phyloP scores from a whole-genome alignment of 2,113 vertebrate species.

The Gnathonemus longibarbis region DNA sequence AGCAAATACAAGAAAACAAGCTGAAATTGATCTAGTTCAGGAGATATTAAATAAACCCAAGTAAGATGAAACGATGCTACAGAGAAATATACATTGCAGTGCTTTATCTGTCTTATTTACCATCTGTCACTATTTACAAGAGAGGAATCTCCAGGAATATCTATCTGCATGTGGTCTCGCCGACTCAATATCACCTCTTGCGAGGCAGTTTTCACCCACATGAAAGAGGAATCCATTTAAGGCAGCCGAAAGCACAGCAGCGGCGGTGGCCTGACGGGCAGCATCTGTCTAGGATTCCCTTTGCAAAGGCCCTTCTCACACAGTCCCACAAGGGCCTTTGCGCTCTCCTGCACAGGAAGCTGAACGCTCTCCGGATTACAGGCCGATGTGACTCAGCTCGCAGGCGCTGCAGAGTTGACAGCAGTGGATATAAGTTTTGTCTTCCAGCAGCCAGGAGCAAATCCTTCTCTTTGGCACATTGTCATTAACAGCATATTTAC shows the following conservation, averaged over 20 bases:
- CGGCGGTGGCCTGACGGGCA: neutral
- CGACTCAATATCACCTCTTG: neutral
- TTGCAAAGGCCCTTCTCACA: neutral
- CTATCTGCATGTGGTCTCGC: neutral
- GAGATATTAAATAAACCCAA: neutral
- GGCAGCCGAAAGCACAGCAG: neutral
- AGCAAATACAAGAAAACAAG: neutral
- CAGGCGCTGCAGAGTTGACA: neutral
- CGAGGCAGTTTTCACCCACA: neutral
- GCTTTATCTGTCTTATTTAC: neutral
- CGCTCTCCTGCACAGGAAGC: neutral
- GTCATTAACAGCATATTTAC: conserved; percentile 1
- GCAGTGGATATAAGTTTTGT: neutral
- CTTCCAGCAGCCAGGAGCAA: neutral
- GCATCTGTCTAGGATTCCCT: neutral
- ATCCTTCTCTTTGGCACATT: neutral
- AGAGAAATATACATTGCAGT: neutral
- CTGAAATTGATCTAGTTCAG: neutral
- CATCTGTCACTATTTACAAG: neutral
- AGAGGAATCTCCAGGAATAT: neutral
- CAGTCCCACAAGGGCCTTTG: neutral
- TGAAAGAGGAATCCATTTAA: neutral
- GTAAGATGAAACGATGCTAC: neutral
- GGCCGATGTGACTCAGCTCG: neutral
- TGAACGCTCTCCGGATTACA: conserved; percentile 3